These are phyloP conservation scores for Clarias magur DNA, from an alignment of 2,113 vertebrate genomes.

Conservation along the genomic window DNA sequence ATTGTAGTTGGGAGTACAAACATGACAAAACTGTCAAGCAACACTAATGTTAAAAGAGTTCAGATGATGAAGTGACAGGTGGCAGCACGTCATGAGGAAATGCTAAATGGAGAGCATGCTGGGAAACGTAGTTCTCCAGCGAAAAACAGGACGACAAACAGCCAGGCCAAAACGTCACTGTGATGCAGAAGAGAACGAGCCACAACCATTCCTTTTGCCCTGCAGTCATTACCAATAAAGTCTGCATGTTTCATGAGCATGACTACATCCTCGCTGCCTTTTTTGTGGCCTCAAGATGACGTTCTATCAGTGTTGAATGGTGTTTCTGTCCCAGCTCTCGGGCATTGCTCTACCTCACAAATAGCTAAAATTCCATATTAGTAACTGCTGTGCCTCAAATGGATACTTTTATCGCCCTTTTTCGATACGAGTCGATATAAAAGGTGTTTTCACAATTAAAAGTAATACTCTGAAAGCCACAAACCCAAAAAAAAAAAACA, in stretches of 20 bases:
- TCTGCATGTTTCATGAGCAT: background rate
- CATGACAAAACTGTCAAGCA: constrained; percentile 20
- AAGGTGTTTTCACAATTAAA: constrained; percentile 3
- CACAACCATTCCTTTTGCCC: background rate
- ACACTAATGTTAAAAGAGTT: constrained; percentile 18
- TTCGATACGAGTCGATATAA: constrained; percentile 39
- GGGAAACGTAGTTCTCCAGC: constrained; percentile 36
- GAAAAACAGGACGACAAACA: constrained; percentile 16
- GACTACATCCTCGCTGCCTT: background rate
- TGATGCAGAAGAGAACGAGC: background rate
- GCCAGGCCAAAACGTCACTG: background rate
- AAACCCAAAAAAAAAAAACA: background rate
- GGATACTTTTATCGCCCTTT: background rate
- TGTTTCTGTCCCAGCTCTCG: background rate
- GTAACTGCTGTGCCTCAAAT: background rate
- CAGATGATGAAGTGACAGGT: background rate
- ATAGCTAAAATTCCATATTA: background rate
- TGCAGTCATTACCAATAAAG: background rate
- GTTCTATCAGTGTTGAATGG: background rate
- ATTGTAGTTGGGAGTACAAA: background rate
- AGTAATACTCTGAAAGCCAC: background rate
- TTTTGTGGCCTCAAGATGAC: background rate
- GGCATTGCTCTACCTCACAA: background rate
- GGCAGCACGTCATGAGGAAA: constrained; percentile 38
- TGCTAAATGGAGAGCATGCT: constrained; percentile 33